A percentile compares a stretch with the other conserved stretches of the same genome.
Conservation (phyloP, 2,888 invertebrate genomes). For the Linnaemya tessellans region DNA sequence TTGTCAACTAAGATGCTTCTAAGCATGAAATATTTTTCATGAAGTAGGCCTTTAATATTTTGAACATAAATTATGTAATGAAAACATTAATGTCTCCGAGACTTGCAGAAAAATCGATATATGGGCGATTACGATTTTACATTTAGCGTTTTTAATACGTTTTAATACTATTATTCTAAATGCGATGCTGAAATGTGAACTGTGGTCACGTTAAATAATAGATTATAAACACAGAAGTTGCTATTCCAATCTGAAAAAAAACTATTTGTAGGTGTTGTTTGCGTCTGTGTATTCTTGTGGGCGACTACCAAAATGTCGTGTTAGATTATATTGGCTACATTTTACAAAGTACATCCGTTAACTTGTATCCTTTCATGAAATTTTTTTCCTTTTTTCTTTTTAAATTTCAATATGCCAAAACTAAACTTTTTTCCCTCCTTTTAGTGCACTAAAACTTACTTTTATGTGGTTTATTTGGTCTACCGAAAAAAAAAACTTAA, state of each 20-base stretch:
- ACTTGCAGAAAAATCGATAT: no score
- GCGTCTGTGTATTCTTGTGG: conserved; percentile 4
- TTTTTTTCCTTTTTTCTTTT: neutral
- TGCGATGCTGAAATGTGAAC: no score
- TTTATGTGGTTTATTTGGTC: conserved; percentile 56
- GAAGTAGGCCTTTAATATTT: no score
- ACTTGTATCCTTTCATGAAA: conserved; percentile 12
- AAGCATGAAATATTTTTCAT: no score
- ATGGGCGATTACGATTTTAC: no score
- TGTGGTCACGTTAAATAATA: neutral
- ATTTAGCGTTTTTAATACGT: no score
- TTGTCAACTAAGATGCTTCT: no score
- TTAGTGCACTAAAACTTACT: conserved; percentile 43
- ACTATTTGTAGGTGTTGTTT: neutral
- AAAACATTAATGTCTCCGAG: no score
- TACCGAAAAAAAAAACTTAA: conserved; percentile 16
- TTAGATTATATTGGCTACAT: conserved; percentile 56
- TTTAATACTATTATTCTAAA: no score
- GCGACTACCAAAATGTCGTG: conserved; percentile 60
- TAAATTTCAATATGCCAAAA: conserved; percentile 16
- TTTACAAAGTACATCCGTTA: conserved; percentile 56
- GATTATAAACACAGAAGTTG: neutral
- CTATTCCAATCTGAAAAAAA: neutral
- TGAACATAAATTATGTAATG: no score
- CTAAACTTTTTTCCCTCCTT: conserved; percentile 9